phyloP scores from a whole-genome alignment of 1,140 invertebrate species.

The Triops longicaudatus region DNA sequence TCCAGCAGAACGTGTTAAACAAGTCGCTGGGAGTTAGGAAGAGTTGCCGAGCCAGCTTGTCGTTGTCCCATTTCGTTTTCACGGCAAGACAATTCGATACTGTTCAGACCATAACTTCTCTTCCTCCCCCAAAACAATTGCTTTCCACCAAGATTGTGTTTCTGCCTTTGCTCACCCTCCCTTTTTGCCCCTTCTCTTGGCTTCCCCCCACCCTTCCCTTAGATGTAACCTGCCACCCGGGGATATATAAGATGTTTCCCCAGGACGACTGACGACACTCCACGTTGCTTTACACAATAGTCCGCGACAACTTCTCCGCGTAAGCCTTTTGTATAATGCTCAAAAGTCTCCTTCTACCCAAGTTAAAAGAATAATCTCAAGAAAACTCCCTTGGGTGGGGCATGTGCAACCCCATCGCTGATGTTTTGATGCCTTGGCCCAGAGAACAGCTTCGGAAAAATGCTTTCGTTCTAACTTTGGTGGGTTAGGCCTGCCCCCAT shows the following conservation, averaged over 20 bases:
- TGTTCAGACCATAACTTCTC: conserved; percentile 6
- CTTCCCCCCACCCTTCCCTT: background rate
- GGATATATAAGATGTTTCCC: background rate
- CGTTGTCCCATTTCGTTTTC: conserved; percentile 11
- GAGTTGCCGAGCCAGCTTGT: background rate
- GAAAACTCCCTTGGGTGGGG: background rate
- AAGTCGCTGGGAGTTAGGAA: background rate
- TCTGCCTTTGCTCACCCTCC: background rate
- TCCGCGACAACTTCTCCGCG: background rate
- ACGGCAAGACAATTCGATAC: conserved; percentile 11
- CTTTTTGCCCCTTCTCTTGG: background rate
- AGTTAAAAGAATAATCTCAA: background rate
- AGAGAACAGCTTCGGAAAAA: background rate
- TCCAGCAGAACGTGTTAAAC: conserved; percentile 3
- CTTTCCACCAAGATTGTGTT: conserved; percentile 3
- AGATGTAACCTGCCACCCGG: background rate
- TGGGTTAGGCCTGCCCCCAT: too few relatives aligned
- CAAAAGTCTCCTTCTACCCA: background rate
- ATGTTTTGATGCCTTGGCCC: background rate
- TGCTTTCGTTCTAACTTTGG: background rate
- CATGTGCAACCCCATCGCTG: background rate
- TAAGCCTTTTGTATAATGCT: background rate
- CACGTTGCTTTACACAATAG: background rate
- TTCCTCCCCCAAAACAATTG: conserved; percentile 3
- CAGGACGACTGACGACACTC: background rate